A percentile compares a stretch with the other conserved stretches of the same genome.
These are phyloP conservation scores for Callipepla squamata DNA, from an alignment of 2,113 vertebrate species.

Conservation along the genomic window DNA sequence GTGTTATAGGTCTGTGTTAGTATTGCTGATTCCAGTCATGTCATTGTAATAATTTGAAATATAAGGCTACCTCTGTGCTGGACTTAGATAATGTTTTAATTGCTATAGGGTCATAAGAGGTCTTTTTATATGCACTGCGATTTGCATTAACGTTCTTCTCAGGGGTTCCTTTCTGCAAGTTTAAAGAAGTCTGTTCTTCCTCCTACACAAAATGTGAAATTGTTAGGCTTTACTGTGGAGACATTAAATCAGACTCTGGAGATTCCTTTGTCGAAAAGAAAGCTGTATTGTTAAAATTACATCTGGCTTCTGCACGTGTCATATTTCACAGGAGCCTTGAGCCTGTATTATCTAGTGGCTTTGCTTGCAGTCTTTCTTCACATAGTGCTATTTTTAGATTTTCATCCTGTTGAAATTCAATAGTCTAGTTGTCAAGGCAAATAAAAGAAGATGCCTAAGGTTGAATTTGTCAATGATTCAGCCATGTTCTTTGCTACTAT, in stretches of 20 bases:
- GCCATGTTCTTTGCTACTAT: slow-evolving; percentile 45
- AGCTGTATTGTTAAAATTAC: slow-evolving; percentile 66
- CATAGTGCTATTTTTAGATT: slow-evolving; percentile 69
- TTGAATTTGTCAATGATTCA: slow-evolving; percentile 75
- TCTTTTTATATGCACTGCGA: neutral
- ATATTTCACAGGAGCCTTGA: slow-evolving; percentile 53
- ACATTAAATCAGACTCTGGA: slow-evolving; percentile 66
- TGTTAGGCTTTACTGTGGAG: slow-evolving; percentile 59
- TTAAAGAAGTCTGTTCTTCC: slow-evolving; percentile 60
- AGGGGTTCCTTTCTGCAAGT: slow-evolving; percentile 6
- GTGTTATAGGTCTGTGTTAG: neutral
- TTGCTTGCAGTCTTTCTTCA: slow-evolving; percentile 59
- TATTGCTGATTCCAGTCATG: neutral
- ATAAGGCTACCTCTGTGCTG: neutral
- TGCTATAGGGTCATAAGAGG: slow-evolving; percentile 28
- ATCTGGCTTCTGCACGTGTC: slow-evolving; percentile 64
- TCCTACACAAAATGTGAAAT: slow-evolving; percentile 69
- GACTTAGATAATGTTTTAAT: slow-evolving; percentile 47
- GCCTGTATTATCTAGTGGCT: slow-evolving; percentile 53
- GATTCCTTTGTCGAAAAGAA: slow-evolving; percentile 56
- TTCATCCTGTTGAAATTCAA: slow-evolving; percentile 64
- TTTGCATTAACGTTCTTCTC: slow-evolving; percentile 60
- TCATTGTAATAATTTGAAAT: neutral
- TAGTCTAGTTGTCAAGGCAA: slow-evolving; percentile 70
- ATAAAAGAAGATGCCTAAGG: slow-evolving; percentile 46